A percentile compares a stretch with the other conserved stretches of the same genome.
phyloP scores from a whole-genome alignment of 2,113 vertebrate genomes.

The Brachypteracias leptosomus region DNA sequence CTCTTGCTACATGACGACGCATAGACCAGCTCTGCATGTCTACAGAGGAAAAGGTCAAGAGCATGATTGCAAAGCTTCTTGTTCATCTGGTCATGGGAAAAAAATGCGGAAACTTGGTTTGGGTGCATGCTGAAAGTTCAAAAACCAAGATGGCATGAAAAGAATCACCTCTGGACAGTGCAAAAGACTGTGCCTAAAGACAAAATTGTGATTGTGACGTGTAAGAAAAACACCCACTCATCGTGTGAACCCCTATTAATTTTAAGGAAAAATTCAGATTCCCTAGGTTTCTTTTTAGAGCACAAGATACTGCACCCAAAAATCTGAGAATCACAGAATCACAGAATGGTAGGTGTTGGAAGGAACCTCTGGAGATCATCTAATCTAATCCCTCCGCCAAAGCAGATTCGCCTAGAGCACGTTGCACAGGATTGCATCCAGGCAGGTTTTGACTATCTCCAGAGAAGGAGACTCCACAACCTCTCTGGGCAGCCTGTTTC shows the following conservation, averaged over 20 bases:
- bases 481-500: background rate
- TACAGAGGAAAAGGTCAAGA: background rate
- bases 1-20: accelerated
- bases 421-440: background rate
- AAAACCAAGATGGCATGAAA: background rate
- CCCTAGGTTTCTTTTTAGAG: background rate
- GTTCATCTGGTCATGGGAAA: accelerated
- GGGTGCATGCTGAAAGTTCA: accelerated
- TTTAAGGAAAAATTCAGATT: background rate
- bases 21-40: accelerated
- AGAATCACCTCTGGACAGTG: background rate
- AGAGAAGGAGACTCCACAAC: background rate
- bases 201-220: background rate
- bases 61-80: background rate
- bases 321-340: background rate
- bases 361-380: background rate
- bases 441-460: background rate
- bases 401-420: background rate
- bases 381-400: background rate
- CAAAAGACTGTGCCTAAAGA: background rate
- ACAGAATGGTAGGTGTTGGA: background rate
- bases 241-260: accelerated
- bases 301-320: background rate
- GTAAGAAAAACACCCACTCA: background rate
- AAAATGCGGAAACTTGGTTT: background rate